Base-by-base conservation (phyloP, 2,113 vertebrate genomes). In the Cynopterus brachyotis region DNA sequence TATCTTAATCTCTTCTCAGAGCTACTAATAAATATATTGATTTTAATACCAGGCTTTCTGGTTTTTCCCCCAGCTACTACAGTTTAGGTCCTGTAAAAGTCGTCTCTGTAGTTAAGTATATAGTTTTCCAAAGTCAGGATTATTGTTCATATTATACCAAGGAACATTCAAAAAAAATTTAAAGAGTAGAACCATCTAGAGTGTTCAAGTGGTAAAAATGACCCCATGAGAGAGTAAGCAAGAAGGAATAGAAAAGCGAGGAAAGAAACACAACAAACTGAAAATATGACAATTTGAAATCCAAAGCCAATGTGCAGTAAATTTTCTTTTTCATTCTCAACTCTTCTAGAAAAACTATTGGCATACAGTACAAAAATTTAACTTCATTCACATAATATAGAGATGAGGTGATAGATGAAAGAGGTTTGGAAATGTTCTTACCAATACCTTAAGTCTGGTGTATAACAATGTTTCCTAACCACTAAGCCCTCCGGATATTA, bases 391-490 rank as follows among this genome's bases (percentile, higher is more conserved):
- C 70, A 87, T 59, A 89, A 80, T 85, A 69, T 2, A 79, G 45
- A 95, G 86, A 96, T 60, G 42, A 94, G 53, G 59, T 94, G 84
- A 82, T 64, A 81, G 57, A 87, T 80, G 60, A 95, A 69, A 92
- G 55, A 45, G n/a, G 35, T 86, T 60, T 89, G 79, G 69, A 81
- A 89, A 83, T 28, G 47, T 55, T 87, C 78, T 91, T 85, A 89
- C 40, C 30, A 70, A 75, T 69, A 83, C n/a, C 50, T 93, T 95
- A 89, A 94, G 70, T 64, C 81, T 81, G 73, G 67, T 73, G 30
- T 67, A 66, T 91, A 91, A 88, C 50, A 88, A 72, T 82, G 50
- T 82, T 90, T 94, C 91, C 81, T 82, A 96, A 82, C 11, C 85
- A 82, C 85, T 93, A 96, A 66, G 47, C 73, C 85, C 78, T 95